Evolutionary conservation across 2,797 vertebrate genomes (phyloP).

Genomic region (Antennarius maculatus): DNA sequence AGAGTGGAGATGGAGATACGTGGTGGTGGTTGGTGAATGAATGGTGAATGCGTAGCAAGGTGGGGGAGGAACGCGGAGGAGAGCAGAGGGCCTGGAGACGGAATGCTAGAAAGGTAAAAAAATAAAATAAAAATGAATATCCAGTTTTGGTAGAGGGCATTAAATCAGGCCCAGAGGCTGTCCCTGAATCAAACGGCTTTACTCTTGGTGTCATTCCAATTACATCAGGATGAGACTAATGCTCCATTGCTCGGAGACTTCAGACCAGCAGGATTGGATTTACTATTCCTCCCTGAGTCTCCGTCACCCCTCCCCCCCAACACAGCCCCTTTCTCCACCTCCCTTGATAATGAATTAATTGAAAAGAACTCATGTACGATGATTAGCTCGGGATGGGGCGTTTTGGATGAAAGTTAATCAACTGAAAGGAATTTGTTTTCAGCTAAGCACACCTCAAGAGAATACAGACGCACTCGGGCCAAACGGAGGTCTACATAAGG

Average conservation of each 20-base stretch:
- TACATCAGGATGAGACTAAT: slow-evolving; percentile 79
- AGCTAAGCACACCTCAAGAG: slow-evolving; percentile 22
- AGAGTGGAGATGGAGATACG: slow-evolving; percentile 69
- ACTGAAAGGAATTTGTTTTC: slow-evolving; percentile 54
- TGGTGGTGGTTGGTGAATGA: slow-evolving; percentile 51
- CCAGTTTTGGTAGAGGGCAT: slow-evolving; percentile 79
- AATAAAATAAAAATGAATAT: slow-evolving; percentile 72
- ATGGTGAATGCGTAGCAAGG: slow-evolving; percentile 28
- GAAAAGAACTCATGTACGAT: slow-evolving; percentile 75
- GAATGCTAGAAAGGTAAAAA: slow-evolving; percentile 38
- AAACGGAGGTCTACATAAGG: slow-evolving; percentile 18
- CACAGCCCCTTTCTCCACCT: slow-evolving; percentile 26
- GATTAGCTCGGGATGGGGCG: slow-evolving; percentile 67
- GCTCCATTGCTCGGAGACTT: slow-evolving; percentile 69
- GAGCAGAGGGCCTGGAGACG: slow-evolving; percentile 34
- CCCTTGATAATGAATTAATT: slow-evolving; percentile 79
- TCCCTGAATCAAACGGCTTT: slow-evolving; percentile 77
- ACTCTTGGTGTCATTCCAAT: slow-evolving; percentile 81
- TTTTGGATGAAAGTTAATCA: slow-evolving; percentile 69
- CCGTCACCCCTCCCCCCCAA: slow-evolving; percentile 48
- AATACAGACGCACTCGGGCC: slow-evolving; percentile 17
- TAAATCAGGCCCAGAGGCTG: slow-evolving; percentile 80
- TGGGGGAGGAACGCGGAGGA: slow-evolving; percentile 55
- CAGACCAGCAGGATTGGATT: slow-evolving; percentile 73
- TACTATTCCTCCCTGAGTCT: slow-evolving; percentile 58